A percentile compares a stretch with the other conserved stretches of the same genome.
Evolutionary conservation across 2,113 vertebrate genomes (phyloP).

Genomic region (Microcebus lehilahytsara): DNA sequence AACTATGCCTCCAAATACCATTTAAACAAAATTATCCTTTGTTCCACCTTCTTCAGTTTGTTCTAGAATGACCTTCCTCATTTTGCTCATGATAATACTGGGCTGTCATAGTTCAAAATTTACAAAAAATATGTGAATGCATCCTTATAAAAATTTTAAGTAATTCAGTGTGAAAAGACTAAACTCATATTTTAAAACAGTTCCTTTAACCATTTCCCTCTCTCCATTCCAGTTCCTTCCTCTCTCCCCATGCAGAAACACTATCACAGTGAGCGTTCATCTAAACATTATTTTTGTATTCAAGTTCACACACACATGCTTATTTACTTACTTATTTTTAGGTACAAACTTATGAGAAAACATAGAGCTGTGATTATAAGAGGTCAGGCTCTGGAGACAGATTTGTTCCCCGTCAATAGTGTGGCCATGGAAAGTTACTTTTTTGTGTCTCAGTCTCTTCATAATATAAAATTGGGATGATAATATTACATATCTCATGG

Average conservation of each 20-base stretch:
- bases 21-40: constrained; percentile 45
- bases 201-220: neutral
- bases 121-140: neutral
- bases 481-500: neutral
- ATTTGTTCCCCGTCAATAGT: neutral
- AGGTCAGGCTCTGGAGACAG: neutral
- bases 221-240: neutral
- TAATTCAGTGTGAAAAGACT: neutral
- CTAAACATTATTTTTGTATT: neutral
- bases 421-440: neutral
- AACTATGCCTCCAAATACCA: neutral
- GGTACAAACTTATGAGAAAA: neutral
- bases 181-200: neutral
- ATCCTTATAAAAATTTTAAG: neutral
- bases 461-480: neutral
- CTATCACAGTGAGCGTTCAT: neutral
- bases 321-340: neutral
- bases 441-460: neutral
- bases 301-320: neutral
- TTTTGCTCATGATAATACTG: neutral
- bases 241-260: neutral
- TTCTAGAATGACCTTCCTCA: neutral
- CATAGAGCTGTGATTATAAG: neutral
- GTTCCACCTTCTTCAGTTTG: neutral
- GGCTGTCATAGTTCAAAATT: neutral